Evolutionary conservation across 2,888 invertebrate species (phyloP), one percentile per base, ranked within the genome.

Genomic region (Spisula subtruncata): DNA sequence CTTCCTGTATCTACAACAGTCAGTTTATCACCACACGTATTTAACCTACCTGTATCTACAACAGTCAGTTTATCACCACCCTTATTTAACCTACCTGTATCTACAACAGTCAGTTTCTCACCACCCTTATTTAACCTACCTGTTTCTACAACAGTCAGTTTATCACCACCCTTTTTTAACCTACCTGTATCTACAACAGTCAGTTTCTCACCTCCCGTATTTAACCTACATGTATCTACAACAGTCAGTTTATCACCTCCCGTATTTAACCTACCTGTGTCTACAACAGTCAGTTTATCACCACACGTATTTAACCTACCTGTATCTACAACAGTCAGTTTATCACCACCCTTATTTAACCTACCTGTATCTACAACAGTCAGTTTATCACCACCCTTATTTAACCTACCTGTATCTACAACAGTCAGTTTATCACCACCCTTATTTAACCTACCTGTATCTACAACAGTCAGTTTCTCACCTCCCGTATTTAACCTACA

Each of bases 101-200:
- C 97, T 95, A 99, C 98, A 0, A 97, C 98, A 0, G 98, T 98
- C 83, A 99, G 97, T 6, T 97, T 96, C 95, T 98, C 97, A 0
- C 99, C 99, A 0, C 98, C 97, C 25, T 97, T 97, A 0, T 99
- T 97, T 0, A 98, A 98, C 86, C n/a, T n/a, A n/a, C 96, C 97
- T 25, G 98, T 97, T 60, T 98, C 97, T 95, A 99, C 98, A 0
- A 97, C 98, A 0, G 98, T 98, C 83, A 99, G 97, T 6, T 97
- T 96, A 95, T 98, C 97, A 0, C 99, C 99, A 0, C 98, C 97
- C 25, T 97, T 97, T 0, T 99, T 97, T 0, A 98, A 98, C 86
- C n/a, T n/a, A n/a, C 96, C 97, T 25, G 98, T 97, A 60, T 98
- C 97, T 95, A 99, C 98, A 0, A 97, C 98, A 0, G 98, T 98